Evolutionary conservation across 2,888 invertebrate species (phyloP), one percentile per base, ranked within the genome.

Genomic region (Neoascia interrupta): DNA sequence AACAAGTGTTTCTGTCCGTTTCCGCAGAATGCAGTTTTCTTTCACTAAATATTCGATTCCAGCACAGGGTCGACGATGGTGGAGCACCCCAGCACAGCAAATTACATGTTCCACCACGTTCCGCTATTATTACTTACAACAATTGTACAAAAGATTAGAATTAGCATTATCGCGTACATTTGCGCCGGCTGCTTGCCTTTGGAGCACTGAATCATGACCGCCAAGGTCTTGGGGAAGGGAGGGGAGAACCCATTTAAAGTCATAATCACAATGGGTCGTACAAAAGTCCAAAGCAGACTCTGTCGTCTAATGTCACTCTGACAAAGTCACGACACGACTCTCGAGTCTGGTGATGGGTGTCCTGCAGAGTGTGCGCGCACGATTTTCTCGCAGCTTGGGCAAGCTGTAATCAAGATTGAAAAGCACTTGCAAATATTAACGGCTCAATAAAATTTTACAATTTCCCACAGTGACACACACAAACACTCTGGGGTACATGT

Each of bases 61-160:
- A n/a, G n/a, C n/a, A n/a, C n/a, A n/a, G n/a, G n/a, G n/a, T n/a
- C n/a, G n/a, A n/a, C n/a, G n/a, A n/a, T n/a, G n/a, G n/a, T n/a
- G n/a, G n/a, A n/a, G n/a, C n/a, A n/a, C n/a, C n/a, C n/a, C 61
- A 49, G n/a, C 49, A n/a, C 53, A 73, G 53, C 79, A 79, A 79
- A 79, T 79, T 79, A 68, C 61, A 79, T 68, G 79, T 79, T 79
- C 43, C 66, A 72, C 66, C 60, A 79, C 73, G 73, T 54, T 61
- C 56, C 11, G 54, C 61, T 60, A 54, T 61, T 73, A 66, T 79
- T 79, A 79, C 60, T 36, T n/a, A n/a, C n/a, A n/a, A n/a, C n/a
- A 26, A 51, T 31, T 39, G 69, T 60, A 72, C 58, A 58, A 76
- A 76, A 72, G 76, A 76, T 76, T 72, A 76, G 72, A 70, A 76